Evolutionary conservation across 1,140 invertebrate species (phyloP).

Genomic region (Zaprionus africanus): DNA sequence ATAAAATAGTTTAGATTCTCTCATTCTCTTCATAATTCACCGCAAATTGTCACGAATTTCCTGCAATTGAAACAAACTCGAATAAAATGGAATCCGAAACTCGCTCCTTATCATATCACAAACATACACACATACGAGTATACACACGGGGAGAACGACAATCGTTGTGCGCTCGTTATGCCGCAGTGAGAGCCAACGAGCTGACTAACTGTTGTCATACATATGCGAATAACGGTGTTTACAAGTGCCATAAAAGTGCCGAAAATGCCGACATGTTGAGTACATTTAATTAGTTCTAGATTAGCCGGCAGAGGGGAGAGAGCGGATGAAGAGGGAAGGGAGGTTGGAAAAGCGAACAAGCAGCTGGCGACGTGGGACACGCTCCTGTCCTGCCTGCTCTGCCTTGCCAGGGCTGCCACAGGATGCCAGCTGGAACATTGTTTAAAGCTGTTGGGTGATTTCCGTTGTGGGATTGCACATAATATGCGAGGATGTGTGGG

Average conservation of each 20-base stretch:
- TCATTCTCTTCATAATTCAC: not conserved
- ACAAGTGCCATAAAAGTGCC: conserved; percentile 37
- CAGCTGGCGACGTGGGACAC: conserved; percentile 1
- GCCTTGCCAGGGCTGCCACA: not conserved
- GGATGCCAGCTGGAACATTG: conserved; percentile 40
- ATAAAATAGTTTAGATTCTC: not conserved
- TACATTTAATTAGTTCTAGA: conserved; percentile 47
- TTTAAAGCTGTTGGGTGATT: conserved; percentile 71
- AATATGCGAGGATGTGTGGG: conserved; percentile 28
- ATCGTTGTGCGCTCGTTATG: not conserved
- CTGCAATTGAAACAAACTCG: not conserved
- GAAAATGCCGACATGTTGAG: conserved; percentile 34
- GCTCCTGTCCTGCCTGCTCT: no score
- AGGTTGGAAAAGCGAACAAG: not conserved
- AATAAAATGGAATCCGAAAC: not conserved
- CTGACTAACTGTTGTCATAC: conserved; percentile 17
- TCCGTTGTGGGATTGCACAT: conserved; percentile 71
- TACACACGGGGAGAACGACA: not conserved
- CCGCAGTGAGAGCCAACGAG: not conserved
- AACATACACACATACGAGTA: not conserved
- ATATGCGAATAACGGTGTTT: conserved; percentile 19
- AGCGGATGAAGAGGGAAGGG: not conserved
- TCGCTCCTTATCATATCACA: not conserved
- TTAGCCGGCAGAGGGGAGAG: conserved; percentile 7
- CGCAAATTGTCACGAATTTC: not conserved